phyloP scores from a whole-genome alignment of 2,888 invertebrate species.

The Epinotia brunnichana region DNA sequence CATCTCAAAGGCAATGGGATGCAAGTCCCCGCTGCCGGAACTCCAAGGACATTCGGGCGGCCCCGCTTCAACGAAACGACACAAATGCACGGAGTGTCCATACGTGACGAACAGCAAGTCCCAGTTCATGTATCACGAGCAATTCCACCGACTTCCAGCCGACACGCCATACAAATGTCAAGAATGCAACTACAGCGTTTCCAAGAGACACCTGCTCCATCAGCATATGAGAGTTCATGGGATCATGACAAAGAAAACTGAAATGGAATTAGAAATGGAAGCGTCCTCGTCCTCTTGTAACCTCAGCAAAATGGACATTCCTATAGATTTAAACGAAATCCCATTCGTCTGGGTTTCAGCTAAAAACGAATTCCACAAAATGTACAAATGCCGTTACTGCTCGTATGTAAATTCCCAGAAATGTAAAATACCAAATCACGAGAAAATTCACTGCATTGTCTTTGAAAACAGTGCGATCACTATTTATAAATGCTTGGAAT shows the following conservation, averaged over 20 bases:
- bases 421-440: constrained; percentile 92
- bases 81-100: constrained; percentile 91
- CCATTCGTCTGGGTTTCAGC: constrained; percentile 91
- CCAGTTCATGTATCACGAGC: constrained; percentile 93
- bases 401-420: constrained; percentile 92
- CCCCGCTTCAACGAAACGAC: constrained; percentile 83
- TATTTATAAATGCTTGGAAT: constrained; percentile 87
- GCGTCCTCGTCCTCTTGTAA: constrained; percentile 56
- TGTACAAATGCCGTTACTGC: constrained; percentile 93
- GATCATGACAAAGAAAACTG: constrained; percentile 75
- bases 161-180: constrained; percentile 91
- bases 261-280: constrained; percentile 75
- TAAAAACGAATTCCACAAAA: constrained; percentile 88
- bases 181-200: constrained; percentile 92
- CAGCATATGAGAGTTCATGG: constrained; percentile 92
- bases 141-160: constrained; percentile 89
- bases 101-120: constrained; percentile 94
- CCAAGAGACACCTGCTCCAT: constrained; percentile 90
- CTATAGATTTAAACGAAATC: constrained; percentile 83
- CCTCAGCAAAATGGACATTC: constrained; percentile 53
- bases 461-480: constrained; percentile 82
- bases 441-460: constrained; percentile 87
- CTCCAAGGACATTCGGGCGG: constrained; percentile 53
- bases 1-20: constrained; percentile 74
- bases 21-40: constrained; percentile 66